A percentile compares a stretch with the other conserved stretches of the same genome.
phyloP scores from a whole-genome alignment of 1,140 invertebrate species.

The Papilio aristodemus region DNA sequence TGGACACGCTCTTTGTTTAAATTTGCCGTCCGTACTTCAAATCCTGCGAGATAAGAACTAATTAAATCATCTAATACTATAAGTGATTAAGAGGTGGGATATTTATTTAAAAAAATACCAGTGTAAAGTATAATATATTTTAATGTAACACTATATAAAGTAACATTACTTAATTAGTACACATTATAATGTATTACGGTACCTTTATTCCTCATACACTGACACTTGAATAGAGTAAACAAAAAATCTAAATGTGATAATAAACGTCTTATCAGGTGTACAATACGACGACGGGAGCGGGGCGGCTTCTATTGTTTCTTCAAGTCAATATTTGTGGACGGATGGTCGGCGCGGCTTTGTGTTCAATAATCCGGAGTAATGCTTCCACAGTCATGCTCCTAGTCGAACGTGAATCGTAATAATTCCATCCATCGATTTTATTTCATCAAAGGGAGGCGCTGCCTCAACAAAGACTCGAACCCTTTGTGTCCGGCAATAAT shows the following conservation, averaged over 20 bases:
- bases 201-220: neutral
- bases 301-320: constrained; percentile 67
- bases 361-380: constrained; percentile 61
- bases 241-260: constrained; percentile 5
- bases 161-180: too few relatives aligned
- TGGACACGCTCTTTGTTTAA: constrained; percentile 7
- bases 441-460: constrained; percentile 55
- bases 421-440: constrained; percentile 72
- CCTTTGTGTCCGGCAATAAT: constrained; percentile 57
- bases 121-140: too few relatives aligned
- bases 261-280: constrained; percentile 52
- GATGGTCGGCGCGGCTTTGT: constrained; percentile 69
- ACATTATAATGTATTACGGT: neutral
- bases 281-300: constrained; percentile 50
- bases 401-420: constrained; percentile 76
- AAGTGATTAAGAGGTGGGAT: neutral
- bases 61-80: neutral
- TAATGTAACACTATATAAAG: too few relatives aligned
- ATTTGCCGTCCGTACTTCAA: constrained; percentile 1
- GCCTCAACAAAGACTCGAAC: constrained; percentile 59
- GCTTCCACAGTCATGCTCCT: constrained; percentile 60
- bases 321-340: constrained; percentile 75
- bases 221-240: neutral
- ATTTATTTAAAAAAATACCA: too few relatives aligned
- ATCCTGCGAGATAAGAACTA: constrained; percentile 1